These are phyloP conservation scores for Ricordea florida DNA, from an alignment of 92 coral and sea anemone species.

Conservation along the genomic window DNA sequence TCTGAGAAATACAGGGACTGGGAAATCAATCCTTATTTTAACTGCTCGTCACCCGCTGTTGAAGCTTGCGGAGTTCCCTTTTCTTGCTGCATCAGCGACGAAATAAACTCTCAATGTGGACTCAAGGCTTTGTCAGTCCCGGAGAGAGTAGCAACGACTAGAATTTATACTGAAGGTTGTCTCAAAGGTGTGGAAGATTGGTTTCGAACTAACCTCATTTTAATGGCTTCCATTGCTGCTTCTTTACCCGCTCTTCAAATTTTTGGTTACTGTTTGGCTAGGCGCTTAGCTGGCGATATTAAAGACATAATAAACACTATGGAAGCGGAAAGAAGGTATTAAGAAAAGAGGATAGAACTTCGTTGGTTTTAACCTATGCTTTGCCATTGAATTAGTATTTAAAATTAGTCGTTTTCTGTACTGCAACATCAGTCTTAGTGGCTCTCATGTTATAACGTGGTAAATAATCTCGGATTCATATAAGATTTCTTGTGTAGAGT, in stretches of 20 bases:
- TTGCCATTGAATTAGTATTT: too few relatives aligned
- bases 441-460: too few relatives aligned
- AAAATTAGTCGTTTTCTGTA: too few relatives aligned
- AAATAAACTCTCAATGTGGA: conserved; percentile 90
- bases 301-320: conserved; percentile 62
- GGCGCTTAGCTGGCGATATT: conserved; percentile 73
- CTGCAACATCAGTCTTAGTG: too few relatives aligned
- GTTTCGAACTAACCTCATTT: conserved; percentile 71
- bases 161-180: conserved; percentile 75
- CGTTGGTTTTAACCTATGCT: too few relatives aligned
- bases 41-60: conserved; percentile 82
- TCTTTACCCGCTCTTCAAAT: conserved; percentile 71
- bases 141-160: conserved; percentile 41
- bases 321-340: too few relatives aligned
- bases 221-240: conserved; percentile 81
- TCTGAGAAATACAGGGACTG: conserved; percentile 76
- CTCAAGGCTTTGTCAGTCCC: conserved; percentile 66
- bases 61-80: conserved; percentile 91
- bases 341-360: too few relatives aligned
- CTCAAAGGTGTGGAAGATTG: conserved; percentile 84
- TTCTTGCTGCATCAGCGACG: conserved; percentile 89
- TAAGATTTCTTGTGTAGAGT: too few relatives aligned
- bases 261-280: conserved; percentile 75
- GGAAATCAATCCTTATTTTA: conserved; percentile 83
- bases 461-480: too few relatives aligned